A percentile compares a stretch with the other conserved stretches of the same genome.
Conservation (phyloP, 30 jellyfish, hydroid and myxozoan genomes). For the Aurelia sp. region DNA sequence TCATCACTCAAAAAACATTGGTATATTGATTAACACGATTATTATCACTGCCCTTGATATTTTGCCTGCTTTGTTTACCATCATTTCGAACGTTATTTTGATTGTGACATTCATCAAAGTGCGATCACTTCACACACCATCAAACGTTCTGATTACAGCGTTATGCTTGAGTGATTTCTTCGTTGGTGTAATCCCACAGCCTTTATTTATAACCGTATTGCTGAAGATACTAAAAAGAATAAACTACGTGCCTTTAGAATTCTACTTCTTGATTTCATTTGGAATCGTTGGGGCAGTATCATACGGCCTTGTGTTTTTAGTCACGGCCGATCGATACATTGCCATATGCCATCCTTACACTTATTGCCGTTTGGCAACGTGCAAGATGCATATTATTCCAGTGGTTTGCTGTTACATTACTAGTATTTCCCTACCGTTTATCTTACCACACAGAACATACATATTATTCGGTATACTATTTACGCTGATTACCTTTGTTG, state of each 20-base stretch:
- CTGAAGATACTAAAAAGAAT: neutral
- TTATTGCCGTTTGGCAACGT: neutral
- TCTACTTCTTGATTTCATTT: neutral
- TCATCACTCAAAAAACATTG: neutral
- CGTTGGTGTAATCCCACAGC: slow-evolving; percentile 32
- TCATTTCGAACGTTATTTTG: slow-evolving; percentile 6
- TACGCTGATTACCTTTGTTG: neutral
- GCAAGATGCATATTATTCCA: slow-evolving; percentile 1
- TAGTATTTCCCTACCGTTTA: neutral
- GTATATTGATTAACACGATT: neutral
- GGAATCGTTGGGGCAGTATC: slow-evolving; percentile 20
- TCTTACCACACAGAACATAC: neutral
- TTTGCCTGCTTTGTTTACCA: slow-evolving; percentile 8
- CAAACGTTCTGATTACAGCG: slow-evolving; percentile 6
- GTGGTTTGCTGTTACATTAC: neutral
- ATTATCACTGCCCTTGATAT: neutral
- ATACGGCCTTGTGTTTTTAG: slow-evolving; percentile 2
- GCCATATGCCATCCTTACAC: slow-evolving; percentile 43
- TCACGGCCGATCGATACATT: slow-evolving; percentile 22
- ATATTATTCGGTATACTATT: neutral
- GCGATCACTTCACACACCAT: slow-evolving; percentile 11
- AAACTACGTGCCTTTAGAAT: neutral
- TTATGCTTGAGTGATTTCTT: slow-evolving; percentile 25
- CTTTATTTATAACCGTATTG: neutral
- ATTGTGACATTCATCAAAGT: neutral